These are phyloP conservation scores for Spatula clypeata DNA, from an alignment of 2,797 vertebrate species.

Conservation along the genomic window DNA sequence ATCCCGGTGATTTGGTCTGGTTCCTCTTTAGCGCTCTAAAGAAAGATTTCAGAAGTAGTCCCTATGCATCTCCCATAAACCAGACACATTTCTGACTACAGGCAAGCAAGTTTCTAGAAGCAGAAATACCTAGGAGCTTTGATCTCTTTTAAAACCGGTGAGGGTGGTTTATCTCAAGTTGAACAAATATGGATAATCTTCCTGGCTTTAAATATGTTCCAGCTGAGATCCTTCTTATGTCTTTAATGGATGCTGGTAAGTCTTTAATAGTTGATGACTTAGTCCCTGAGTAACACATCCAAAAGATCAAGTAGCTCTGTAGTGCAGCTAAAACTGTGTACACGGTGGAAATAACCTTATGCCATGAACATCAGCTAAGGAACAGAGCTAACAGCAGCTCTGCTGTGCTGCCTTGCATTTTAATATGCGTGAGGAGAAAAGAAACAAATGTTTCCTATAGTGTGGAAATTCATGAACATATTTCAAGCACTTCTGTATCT, in stretches of 20 bases:
- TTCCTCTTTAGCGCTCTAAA: neutral
- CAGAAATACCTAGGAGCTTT: neutral
- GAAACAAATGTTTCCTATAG: neutral
- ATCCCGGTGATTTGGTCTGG: neutral
- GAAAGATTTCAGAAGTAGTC: neutral
- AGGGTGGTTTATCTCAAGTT: slow-evolving; percentile 15
- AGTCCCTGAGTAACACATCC: neutral
- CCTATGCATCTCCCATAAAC: neutral
- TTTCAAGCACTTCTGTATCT: neutral
- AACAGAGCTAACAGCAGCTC: neutral
- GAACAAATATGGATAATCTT: slow-evolving; percentile 28
- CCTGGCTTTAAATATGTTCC: slow-evolving; percentile 3
- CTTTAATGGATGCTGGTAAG: neutral
- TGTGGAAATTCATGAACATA: neutral
- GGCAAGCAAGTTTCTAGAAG: neutral
- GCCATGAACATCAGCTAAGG: neutral
- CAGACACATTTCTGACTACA: neutral
- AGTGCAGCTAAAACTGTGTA: neutral
- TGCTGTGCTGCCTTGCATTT: neutral
- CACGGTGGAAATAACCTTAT: neutral
- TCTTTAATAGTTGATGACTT: neutral
- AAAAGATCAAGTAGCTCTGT: neutral
- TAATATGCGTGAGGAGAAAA: neutral
- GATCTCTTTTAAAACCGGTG: neutral
- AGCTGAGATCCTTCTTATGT: neutral